phyloP scores from a whole-genome alignment of 1,140 invertebrate genomes.

The Asobara japonica region DNA sequence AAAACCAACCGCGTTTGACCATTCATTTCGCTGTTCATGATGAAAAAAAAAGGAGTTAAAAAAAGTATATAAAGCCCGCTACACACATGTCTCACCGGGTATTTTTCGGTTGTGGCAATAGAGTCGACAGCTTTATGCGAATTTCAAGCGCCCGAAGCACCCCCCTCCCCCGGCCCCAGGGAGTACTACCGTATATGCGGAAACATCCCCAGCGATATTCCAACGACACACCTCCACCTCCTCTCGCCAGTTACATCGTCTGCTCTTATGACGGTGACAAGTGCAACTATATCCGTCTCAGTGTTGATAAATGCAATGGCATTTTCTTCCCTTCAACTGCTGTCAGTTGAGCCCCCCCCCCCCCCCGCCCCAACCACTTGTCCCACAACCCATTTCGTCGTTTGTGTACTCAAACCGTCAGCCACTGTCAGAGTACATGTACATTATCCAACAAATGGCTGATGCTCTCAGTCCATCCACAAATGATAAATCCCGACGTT shows the following conservation, averaged over 20 bases:
- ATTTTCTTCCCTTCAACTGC: background rate
- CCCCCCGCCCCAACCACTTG: background rate
- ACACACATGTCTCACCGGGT: background rate
- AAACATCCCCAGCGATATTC: background rate
- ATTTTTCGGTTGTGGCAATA: slow-evolving; percentile 1
- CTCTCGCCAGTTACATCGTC: background rate
- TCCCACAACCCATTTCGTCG: background rate
- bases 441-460: background rate
- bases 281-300: slow-evolving; percentile 15
- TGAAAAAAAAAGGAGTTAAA: background rate
- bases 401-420: background rate
- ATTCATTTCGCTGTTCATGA: background rate
- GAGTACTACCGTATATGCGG: background rate
- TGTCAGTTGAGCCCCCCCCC: too few species aligned
- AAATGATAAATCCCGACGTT: background rate
- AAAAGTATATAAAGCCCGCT: background rate
- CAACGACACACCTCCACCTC: background rate
- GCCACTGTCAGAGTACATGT: background rate
- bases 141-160: background rate
- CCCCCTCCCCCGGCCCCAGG: background rate
- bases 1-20: too few species aligned
- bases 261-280: background rate
- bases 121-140: slow-evolving; percentile 9
- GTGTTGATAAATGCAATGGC: background rate
- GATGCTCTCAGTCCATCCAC: background rate